Conservation (phyloP, 2,888 invertebrate genomes). For the Papilio demoleus region DNA sequence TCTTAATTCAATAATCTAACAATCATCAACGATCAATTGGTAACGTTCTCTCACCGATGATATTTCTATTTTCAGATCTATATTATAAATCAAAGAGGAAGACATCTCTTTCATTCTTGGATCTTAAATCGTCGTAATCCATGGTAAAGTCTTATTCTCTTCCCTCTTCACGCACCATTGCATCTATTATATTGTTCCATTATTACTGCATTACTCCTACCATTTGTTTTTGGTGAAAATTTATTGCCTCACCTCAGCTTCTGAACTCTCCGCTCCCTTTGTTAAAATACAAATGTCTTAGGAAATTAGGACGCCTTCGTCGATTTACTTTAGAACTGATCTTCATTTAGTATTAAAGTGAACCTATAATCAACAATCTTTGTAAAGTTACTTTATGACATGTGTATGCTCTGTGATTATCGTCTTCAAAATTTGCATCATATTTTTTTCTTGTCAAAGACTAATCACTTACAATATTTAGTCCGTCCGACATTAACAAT, state of each 20-base stretch:
- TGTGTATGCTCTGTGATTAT: too few species aligned
- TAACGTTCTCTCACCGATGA: too few species aligned
- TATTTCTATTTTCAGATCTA: too few species aligned
- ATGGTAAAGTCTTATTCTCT: background rate
- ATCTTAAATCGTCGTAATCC: slow-evolving; percentile 2
- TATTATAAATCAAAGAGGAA: too few species aligned
- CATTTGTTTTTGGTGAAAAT: slow-evolving; percentile 29
- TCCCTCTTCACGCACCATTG: slow-evolving; percentile 6
- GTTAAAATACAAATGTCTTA: slow-evolving; percentile 3
- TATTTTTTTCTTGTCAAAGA: too few species aligned
- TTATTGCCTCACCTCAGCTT: background rate
- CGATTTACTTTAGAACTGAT: background rate
- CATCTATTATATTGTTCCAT: slow-evolving; percentile 4
- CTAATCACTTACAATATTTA: too few species aligned
- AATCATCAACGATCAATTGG: too few species aligned
- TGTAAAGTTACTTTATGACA: too few species aligned
- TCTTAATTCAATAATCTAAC: too few species aligned
- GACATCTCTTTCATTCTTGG: background rate
- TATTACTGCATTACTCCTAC: slow-evolving; percentile 17
- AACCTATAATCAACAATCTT: too few species aligned
- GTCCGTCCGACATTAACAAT: too few species aligned
- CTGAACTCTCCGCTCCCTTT: background rate
- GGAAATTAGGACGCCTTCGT: background rate
- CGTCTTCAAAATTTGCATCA: background rate
- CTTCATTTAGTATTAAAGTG: too few species aligned